These are phyloP conservation scores for Heliconius himera DNA, from an alignment of 1,140 invertebrate genomes.

Conservation along the genomic window DNA sequence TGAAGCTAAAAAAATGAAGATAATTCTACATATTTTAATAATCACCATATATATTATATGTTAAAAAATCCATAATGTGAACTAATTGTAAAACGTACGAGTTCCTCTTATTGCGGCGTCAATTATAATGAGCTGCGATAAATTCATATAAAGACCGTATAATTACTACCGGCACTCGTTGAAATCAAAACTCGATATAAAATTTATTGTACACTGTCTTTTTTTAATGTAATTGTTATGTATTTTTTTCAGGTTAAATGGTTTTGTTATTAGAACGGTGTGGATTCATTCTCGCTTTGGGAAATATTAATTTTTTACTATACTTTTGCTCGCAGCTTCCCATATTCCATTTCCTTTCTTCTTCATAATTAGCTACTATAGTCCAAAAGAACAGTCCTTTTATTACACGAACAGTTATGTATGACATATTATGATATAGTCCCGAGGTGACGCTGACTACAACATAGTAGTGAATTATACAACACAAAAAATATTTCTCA, in stretches of 20 bases:
- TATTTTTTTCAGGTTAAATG: background rate
- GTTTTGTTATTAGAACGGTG: too few relatives aligned
- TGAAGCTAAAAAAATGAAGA: background rate
- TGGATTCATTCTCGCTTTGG: too few relatives aligned
- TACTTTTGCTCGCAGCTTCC: too few relatives aligned
- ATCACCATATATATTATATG: background rate
- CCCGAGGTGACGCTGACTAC: too few relatives aligned
- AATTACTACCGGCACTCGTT: slow-evolving; percentile 4
- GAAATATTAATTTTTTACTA: too few relatives aligned
- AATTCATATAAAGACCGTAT: background rate
- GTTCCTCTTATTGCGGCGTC: slow-evolving; percentile 17
- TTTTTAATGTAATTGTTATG: background rate
- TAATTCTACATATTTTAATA: background rate
- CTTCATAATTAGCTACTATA: too few relatives aligned
- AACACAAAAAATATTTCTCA: too few relatives aligned
- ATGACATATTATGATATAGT: too few relatives aligned
- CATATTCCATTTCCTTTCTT: too few relatives aligned
- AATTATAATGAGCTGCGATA: slow-evolving; percentile 19
- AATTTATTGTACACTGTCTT: slow-evolving; percentile 7
- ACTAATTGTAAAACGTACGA: slow-evolving; percentile 7
- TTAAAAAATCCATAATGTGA: slow-evolving; percentile 1
- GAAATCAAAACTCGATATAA: slow-evolving; percentile 10
- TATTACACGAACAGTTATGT: too few relatives aligned
- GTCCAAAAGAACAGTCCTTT: too few relatives aligned
- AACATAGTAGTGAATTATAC: too few relatives aligned